Base-by-base conservation (phyloP, 2,113 vertebrate species). In the Vidua macroura region DNA sequence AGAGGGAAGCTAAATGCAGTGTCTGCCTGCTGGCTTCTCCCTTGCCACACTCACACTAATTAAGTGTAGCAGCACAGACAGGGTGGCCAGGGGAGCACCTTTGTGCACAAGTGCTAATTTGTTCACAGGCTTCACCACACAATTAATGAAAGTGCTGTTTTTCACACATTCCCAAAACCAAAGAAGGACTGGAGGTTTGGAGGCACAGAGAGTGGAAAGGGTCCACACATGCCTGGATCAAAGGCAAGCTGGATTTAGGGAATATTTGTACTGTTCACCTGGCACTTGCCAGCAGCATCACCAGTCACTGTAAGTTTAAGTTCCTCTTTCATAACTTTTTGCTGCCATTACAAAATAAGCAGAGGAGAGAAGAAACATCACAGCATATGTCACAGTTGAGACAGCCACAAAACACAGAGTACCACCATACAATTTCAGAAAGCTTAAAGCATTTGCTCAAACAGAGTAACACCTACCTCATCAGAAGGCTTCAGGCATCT, bases 31-130 rank as follows among this genome's bases (percentile, higher is more conserved):
- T 16, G 12, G 76, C 64, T 92, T 93, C 83, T 94, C 76, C 69
- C 88, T 88, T 35, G 79, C 75, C 73, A 78, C 0, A 0, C 76
- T 92, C 60, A 77, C 73, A 67, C 69, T 90, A 93, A 90, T 96
- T 95, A 95, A 77, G 60, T 6, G 0, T 10, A 64, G 72, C 52
- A 30, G 73, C 60, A 68, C 2, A 39, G 93, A 41, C 8, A 44
- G 79, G 72, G 67, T 60, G 76, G 64, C 85, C 79, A 60, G 90
- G 76, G 77, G 51, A 78, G 56, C 85, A 96, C 93, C 85, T 94
- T 81, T 94, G 92, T 86, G 76, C 60, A 35, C 63, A 68, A 73
- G 92, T 92, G 94, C 90, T 95, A 96, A 96, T 95, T 91, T 81
- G 56, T 63, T 94, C 49, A 0, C 72, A 48, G 76, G 83, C 90